Base-by-base conservation (phyloP, 2,888 invertebrate species). In the Aquatica leii region DNA sequence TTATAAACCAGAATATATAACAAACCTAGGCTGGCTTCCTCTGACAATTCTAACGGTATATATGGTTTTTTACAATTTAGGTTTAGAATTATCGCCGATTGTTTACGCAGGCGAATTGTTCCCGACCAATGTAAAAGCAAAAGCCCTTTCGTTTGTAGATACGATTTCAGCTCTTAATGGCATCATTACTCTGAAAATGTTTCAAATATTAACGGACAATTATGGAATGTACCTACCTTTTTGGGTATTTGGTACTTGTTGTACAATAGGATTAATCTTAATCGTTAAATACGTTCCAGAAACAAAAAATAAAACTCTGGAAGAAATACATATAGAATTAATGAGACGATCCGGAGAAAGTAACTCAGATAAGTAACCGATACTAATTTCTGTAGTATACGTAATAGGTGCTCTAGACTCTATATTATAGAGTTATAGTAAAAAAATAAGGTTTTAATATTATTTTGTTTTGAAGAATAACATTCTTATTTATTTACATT, bases 241-340 rank as follows among this genome's bases (percentile, higher is more conserved):
- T 77, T 86, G 86, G 81, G 86, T 86, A 73, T 90, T 89, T 78
- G 83, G 87, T 0, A 72, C 80, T 5, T 87, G 86, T 75, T 87
- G 88, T 37, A 78, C 86, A 17, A 66, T 88, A 59, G 89, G 89
- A 0, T 80, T 88, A 52, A 78, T 86, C 60, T 88, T 87, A 76
- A 86, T 89, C 74, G 70, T 84, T 35, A 79, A 84, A 21, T 80
- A 85, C 68, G 84, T 90, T 20, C 89, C 90, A 0, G 90, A 90
- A 79, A 90, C 90, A 1, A 90, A 88, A 77, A 89, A 89, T 59
- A 89, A 89, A 74, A 88, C 89, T 4, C 84, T 90, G 74, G 84
- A 88, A 56, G 85, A 87, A 73, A 90, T 90, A 71, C 90, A 90
- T 74, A 85, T 87, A 17, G 52, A 69, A 58, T 50, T 68, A n/a